Conservation (phyloP, 2,888 invertebrate species). For the Lobophora halterata region DNA sequence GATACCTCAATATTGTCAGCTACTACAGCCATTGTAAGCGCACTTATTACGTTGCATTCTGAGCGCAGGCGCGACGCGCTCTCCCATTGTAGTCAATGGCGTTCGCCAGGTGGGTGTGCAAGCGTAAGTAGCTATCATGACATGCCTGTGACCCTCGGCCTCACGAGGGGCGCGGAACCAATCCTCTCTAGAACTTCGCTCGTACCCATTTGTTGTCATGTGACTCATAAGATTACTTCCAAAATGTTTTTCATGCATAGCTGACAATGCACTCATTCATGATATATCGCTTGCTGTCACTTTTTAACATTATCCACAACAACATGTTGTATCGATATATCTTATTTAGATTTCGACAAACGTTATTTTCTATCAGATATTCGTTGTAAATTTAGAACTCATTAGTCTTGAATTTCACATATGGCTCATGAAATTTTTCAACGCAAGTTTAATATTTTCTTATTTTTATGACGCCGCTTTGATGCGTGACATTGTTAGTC, state of each 20-base stretch:
- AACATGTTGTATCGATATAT: slow-evolving; percentile 12
- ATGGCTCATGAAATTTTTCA: slow-evolving; percentile 59
- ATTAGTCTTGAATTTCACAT: slow-evolving; percentile 55
- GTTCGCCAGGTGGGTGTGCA: slow-evolving; percentile 73
- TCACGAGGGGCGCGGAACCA: slow-evolving; percentile 19
- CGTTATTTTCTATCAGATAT: slow-evolving; percentile 48
- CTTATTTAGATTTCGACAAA: slow-evolving; percentile 44
- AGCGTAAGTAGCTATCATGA: slow-evolving; percentile 61
- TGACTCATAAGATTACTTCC: slow-evolving; percentile 24
- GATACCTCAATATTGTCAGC: slow-evolving; percentile 68
- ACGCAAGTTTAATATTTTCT: slow-evolving; percentile 65
- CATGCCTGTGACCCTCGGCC: slow-evolving; percentile 54
- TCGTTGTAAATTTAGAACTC: slow-evolving; percentile 56
- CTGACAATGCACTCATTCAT: slow-evolving; percentile 38
- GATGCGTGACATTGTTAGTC: slow-evolving; percentile 60
- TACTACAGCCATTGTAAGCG: slow-evolving; percentile 63
- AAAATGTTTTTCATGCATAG: slow-evolving; percentile 34
- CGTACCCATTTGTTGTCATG: slow-evolving; percentile 21
- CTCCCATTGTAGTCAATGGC: slow-evolving; percentile 75
- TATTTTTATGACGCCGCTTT: slow-evolving; percentile 68
- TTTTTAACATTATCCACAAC: slow-evolving; percentile 23
- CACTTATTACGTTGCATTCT: slow-evolving; percentile 53
- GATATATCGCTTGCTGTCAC: slow-evolving; percentile 26
- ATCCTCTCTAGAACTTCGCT: slow-evolving; percentile 27
- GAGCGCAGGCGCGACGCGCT: slow-evolving; percentile 54